A percentile compares a stretch with the other conserved stretches of the same genome.
Evolutionary conservation across 2,888 invertebrate species (phyloP).

Genomic region (Digitonthophagus gazella): DNA sequence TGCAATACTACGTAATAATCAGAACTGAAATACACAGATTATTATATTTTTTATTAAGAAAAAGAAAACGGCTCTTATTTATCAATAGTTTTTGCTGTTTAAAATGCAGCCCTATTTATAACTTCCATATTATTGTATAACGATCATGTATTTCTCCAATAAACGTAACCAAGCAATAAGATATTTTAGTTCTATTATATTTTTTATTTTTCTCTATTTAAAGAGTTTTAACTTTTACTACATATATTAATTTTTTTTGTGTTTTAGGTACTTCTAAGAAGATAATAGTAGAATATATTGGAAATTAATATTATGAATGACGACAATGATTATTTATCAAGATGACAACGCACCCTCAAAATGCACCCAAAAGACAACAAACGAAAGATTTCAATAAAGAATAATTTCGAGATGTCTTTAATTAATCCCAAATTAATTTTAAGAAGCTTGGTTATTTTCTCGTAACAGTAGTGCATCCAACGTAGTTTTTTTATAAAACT

Average conservation of each 20-base stretch:
- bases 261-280: no score
- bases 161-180: neutral
- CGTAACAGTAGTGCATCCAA: conserved; percentile 5
- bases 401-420: no score
- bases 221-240: neutral
- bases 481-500: no score
- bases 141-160: neutral
- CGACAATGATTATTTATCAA: no score
- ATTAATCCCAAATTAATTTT: neutral
- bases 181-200: neutral
- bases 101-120: neutral
- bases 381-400: no score
- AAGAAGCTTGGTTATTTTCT: conserved; percentile 8
- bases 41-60: no score
- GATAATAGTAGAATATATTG: no score
- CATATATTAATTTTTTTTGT: neutral
- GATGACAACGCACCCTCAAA: no score
- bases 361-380: no score
- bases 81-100: no score
- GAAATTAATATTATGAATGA: no score
- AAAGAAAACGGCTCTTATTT: no score
- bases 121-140: neutral
- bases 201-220: neutral
- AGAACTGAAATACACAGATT: neutral
- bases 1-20: neutral